Evolutionary conservation across 2,888 invertebrate genomes (phyloP), one percentile per base, ranked within the genome.

Genomic region (Geophilus truncorum): DNA sequence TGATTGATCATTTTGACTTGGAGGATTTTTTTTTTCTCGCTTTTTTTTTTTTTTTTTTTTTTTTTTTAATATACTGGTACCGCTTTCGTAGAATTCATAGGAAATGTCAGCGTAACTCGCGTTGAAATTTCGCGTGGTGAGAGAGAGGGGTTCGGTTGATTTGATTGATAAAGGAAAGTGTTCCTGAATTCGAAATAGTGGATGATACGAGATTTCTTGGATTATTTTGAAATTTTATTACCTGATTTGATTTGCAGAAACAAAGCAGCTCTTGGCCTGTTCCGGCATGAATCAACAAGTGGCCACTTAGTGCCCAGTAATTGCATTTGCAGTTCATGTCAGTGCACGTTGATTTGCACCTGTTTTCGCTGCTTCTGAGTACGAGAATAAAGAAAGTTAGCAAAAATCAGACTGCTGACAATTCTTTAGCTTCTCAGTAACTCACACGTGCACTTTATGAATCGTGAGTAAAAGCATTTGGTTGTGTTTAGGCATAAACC

Each of bases 401-500:
- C n/a, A n/a, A n/a, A n/a, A n/a, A n/a, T n/a, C n/a, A n/a, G n/a
- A n/a, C 7, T 51, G 7, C 18, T 51, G 32, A 32, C 32, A 9
- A 7, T 10, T 25, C 5, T 25, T 5, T 28, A 10, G 0, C 28
- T 70, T 28, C 2, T 28, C 15, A 15, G 25, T 28, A 25, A 70
- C 28, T 70, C 28, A 70, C 70, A 70, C 12, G 23, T 70, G 23
- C 25, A 70, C 25, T 70, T 70, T 70, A 28, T 70, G 70, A 15
- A 70, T 70, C 28, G 70, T 70, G 28, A 70, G 70, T 70, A 70
- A 70, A 70, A 70, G 23, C 70, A 70, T 70, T 70, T 70, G 70
- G 70, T 70, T 70, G 23, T 70, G 70, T 70, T 70, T 70, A 70
- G 70, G 70, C 12, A 70, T 70, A 28, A 70, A 70, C 70, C 70